Percentiles rank a stretch among this genome's conserved stretches.
These are phyloP conservation scores for Lamprologus lemairii DNA, from an alignment of 2,113 vertebrate species.

Conservation along the genomic window DNA sequence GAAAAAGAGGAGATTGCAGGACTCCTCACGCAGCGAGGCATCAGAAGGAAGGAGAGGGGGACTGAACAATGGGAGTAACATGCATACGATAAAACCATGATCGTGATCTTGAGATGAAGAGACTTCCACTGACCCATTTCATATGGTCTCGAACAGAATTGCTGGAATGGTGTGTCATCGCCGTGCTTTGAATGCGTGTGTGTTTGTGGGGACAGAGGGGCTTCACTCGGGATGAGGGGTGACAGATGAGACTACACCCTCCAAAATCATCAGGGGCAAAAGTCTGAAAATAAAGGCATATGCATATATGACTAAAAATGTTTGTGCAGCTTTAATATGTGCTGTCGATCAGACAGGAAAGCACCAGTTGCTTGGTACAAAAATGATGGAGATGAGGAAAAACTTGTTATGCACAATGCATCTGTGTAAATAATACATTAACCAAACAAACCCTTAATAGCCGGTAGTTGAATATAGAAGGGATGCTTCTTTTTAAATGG, in stretches of 20 bases:
- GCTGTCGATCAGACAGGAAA: background rate
- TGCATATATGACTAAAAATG: background rate
- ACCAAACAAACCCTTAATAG: background rate
- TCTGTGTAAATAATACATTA: background rate
- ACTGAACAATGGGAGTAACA: conserved; percentile 5
- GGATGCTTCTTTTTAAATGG: background rate
- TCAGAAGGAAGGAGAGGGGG: background rate
- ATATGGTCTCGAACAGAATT: conserved; percentile 75
- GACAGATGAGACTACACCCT: conserved; percentile 66
- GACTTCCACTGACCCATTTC: conserved; percentile 77
- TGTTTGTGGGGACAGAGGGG: conserved; percentile 59
- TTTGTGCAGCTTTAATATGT: background rate
- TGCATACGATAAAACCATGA: conserved; percentile 26
- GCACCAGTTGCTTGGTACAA: conserved; percentile 31
- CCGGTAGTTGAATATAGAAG: background rate
- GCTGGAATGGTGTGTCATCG: conserved; percentile 77
- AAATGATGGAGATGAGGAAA: background rate
- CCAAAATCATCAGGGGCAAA: conserved; percentile 70
- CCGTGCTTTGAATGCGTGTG: conserved; percentile 68
- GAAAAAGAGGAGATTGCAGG: background rate
- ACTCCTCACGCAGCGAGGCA: background rate
- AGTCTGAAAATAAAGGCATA: conserved; percentile 69
- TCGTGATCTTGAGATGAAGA: conserved; percentile 47
- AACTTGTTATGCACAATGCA: background rate
- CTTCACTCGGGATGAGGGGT: conserved; percentile 68